Evolutionary conservation across 2,797 vertebrate genomes (phyloP), one percentile per base, ranked within the genome.

Genomic region (Xerus rutilus): DNA sequence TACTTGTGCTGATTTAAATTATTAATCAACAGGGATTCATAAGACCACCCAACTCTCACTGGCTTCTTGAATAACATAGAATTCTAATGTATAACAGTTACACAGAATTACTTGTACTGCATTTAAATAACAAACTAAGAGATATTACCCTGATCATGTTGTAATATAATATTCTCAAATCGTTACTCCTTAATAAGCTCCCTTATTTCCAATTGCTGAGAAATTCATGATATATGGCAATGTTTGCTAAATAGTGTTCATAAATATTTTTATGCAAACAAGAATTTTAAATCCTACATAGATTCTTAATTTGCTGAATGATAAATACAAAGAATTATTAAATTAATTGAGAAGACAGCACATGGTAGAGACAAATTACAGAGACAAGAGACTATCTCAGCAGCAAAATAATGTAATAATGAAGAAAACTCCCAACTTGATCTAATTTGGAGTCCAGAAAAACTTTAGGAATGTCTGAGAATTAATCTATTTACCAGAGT

Each of bases 401-500:
- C 93, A 97, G 82, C 97, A 88, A 97, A 97, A 65, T 91, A 47
- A 64, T 73, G 54, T 96, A 98, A 97, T 35, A 97, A 98, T 94
- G 89, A 90, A 59, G 78, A 98, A 97, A 98, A 98, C 87, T 96
- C 87, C 64, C 94, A 96, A 97, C 88, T 92, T 98, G 96, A 96
- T 97, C 95, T 97, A 97, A 98, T 98, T 98, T 97, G 94, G 88
- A 98, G 74, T 93, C 89, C 97, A 98, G 91, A 94, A 96, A 88
- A 97, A 90, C 87, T 97, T 96, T 93, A 96, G 92, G 76, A 97
- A 95, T 97, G 94, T 96, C 95, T 86, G 59, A 95, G 86, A 98
- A 98, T 97, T 98, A 97, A 98, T 98, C 96, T 97, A 96, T 97
- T 98, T 98, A 97, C 96, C 89, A 98, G 77, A 98, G 92, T 82